Evolutionary conservation across 2,797 vertebrate genomes (phyloP), one percentile per base, ranked within the genome.

Genomic region (Mareca penelope): DNA sequence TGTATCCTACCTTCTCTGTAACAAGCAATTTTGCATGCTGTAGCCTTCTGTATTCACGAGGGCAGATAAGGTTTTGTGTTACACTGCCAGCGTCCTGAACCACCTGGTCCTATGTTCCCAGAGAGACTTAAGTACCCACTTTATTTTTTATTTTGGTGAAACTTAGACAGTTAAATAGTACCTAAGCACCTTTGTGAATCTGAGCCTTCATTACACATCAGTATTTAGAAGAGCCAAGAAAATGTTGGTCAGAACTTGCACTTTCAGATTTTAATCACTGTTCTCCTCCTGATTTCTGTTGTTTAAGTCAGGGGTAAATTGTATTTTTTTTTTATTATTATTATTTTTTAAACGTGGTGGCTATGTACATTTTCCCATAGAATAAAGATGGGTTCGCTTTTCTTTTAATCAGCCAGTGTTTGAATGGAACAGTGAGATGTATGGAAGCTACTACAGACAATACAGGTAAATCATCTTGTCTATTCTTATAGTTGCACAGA

Each of bases 401-500:
- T 96, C 73, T 94, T 94, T 95, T 86, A 80, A 67, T 29, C 86
- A 98, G 98, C 87, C 98, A 98, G 31, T 98, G 98, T 95, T 97
- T 97, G 69, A 98, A 98, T 69, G 98, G 98, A 89, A 98, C 98
- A 39, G 95, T 98, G 96, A 97, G 95, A 95, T 98, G 98, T 91
- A 95, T 95, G 90, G 98, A 98, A 94, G 59, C 77, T 68, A 90
- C 96, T 91, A 96, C 97, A 87, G 97, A 98, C 93, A 96, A 97
- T 78, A 55, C 88, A 97, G 98, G 98, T 98, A 95, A 97, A 94
- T 96, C 64, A 5, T 77, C 50, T 93, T 84, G 4, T 50, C 24
- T 46, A 13, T 12, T 60, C 23, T 35, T 61, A 63, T 18, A 68
- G 4, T 55, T 81, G 18, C 7, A 61, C 10, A 73, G 42, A 73